phyloP scores from a whole-genome alignment of 2,888 invertebrate genomes.

The Apodemia duryi region DNA sequence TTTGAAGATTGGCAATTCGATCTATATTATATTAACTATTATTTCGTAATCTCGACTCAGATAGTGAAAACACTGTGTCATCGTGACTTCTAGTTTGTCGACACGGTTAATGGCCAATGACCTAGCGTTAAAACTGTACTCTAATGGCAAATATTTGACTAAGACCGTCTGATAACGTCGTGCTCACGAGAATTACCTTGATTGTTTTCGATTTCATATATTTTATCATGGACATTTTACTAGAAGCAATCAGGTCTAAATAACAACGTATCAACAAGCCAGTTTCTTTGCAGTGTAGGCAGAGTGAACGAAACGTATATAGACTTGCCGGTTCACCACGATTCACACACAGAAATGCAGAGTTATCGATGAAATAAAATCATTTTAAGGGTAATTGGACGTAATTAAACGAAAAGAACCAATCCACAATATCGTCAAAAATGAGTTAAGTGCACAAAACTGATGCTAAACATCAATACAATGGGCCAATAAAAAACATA shows the following conservation, averaged over 20 bases:
- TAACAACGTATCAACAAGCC: too few species aligned
- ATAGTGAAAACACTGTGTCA: slow-evolving; percentile 42
- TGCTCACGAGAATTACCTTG: neutral
- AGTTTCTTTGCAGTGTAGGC: too few species aligned
- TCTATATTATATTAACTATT: neutral
- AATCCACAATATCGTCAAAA: too few species aligned
- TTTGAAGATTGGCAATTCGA: slow-evolving; percentile 2
- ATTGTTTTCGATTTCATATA: slow-evolving; percentile 5
- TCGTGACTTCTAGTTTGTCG: slow-evolving; percentile 49
- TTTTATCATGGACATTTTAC: neutral
- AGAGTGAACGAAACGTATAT: too few species aligned
- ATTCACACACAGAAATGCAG: too few species aligned
- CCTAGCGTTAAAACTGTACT: slow-evolving; percentile 43
- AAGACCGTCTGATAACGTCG: slow-evolving; percentile 7
- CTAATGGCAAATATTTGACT: slow-evolving; percentile 42
- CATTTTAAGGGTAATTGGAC: too few species aligned
- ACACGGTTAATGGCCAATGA: slow-evolving; percentile 53
- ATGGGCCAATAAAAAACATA: too few species aligned
- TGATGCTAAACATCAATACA: too few species aligned
- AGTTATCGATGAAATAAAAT: too few species aligned
- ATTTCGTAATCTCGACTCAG: slow-evolving; percentile 10
- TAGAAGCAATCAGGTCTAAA: neutral
- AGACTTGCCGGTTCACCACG: too few species aligned
- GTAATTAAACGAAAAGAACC: too few species aligned
- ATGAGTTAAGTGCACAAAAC: too few species aligned